Conservation (phyloP, 2,797 vertebrate genomes). For the Leptatherina wallacei region DNA sequence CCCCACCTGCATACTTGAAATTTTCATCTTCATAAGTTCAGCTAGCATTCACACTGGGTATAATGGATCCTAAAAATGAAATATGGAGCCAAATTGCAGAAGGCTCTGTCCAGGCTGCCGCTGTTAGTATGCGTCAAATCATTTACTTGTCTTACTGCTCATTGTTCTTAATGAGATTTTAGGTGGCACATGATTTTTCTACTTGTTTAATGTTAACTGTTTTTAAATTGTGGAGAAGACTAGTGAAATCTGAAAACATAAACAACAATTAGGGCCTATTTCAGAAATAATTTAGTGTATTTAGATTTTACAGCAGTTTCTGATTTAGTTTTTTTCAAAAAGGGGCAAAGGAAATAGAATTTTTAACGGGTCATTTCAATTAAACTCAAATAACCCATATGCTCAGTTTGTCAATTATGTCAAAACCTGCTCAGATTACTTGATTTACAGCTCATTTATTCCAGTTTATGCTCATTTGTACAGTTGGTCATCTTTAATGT, state of each 20-base stretch:
- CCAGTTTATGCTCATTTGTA: neutral
- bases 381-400: neutral
- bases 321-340: too few species aligned
- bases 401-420: neutral
- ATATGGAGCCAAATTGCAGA: neutral
- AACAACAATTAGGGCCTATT: neutral
- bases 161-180: neutral
- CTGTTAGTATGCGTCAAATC: neutral
- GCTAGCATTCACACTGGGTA: neutral
- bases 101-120: neutral
- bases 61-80: neutral
- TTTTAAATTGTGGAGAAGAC: neutral
- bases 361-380: neutral
- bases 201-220: neutral
- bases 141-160: neutral
- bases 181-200: neutral
- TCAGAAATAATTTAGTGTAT: neutral
- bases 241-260: neutral
- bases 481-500: neutral
- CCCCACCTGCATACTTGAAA: constrained; percentile 1
- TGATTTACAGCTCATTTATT: neutral
- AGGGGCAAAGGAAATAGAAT: neutral
- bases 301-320: too few species aligned
- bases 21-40: neutral
- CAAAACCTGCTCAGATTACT: constrained; percentile 2